Percentiles rank a stretch among this genome's conserved stretches.
Conservation (phyloP, 2,797 vertebrate species). For the Morelia viridis region DNA sequence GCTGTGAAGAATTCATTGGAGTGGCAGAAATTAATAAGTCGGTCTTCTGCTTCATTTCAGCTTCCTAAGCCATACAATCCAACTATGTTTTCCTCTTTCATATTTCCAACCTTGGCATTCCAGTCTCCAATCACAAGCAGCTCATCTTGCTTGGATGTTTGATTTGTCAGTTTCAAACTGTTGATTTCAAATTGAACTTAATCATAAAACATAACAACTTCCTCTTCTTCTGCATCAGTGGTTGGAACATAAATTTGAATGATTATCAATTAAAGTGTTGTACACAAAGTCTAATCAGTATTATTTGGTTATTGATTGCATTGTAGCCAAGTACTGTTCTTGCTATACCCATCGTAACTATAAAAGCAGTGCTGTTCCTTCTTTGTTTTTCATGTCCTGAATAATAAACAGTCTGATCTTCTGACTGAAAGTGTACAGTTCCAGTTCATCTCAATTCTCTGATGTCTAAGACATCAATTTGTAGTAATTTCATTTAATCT, state of each 20-base stretch:
- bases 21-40: not conserved
- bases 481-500: not conserved
- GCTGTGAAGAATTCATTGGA: not conserved
- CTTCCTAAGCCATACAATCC: not conserved
- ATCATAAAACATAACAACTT: not conserved
- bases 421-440: not conserved
- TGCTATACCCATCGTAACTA: not conserved
- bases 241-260: not conserved
- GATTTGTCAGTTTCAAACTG: not conserved
- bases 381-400: not conserved
- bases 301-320: not conserved
- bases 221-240: not conserved
- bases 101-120: not conserved
- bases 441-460: not conserved
- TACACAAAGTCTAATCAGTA: not conserved
- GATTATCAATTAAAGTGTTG: not conserved
- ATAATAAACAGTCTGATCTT: not conserved
- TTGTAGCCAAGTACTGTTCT: not conserved
- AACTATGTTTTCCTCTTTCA: not conserved
- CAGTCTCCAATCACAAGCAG: not conserved
- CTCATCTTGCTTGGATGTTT: not conserved
- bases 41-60: not conserved
- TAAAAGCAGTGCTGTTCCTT: not conserved
- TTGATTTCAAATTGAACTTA: not conserved
- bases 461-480: not conserved